Evolutionary conservation across 2,113 vertebrate genomes (phyloP), one percentile per base, ranked within the genome.

Genomic region (Semicossyphus pulcher): DNA sequence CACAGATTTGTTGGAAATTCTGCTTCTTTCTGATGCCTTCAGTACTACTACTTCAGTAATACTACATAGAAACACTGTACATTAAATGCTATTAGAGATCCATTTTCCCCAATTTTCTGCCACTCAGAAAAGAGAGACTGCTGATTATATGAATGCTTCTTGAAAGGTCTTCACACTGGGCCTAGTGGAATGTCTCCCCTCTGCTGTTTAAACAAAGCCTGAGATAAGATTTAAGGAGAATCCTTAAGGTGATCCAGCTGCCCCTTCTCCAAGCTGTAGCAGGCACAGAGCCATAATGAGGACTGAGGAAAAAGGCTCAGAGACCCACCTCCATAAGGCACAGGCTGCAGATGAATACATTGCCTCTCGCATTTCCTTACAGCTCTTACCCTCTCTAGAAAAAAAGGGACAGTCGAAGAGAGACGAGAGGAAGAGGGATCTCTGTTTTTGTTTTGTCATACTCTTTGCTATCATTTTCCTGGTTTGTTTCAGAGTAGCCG

Each of bases 211-310:
- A 92, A 93, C 92, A 94, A 86, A 89, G 84, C 58, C 83, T 16
- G 31, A 87, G 93, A 94, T 94, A 93, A 94, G 92, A 93, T 93
- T 92, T 91, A 83, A 91, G 91, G 83, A 92, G 89, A 93, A 93
- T 92, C 90, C 89, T 92, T 90, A 84, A 89, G 86, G 87, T 90
- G 88, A 91, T 91, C 89, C 86, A 92, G 90, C 90, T 90, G 91
- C 87, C 88, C 41, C 92, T 89, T 80, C 67, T 72, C 61, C 81
- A 72, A 84, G 87, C 80, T 86, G 78, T 69, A 72, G 66, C 81
- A 67, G 84, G 81, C 81, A 86, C 34, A 25, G 56, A 85, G 82
- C 85, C 73, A 85, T 77, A 85, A 83, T 85, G 81, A 84, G 61
- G 85, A 76, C 85, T 61, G 70, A 83, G 66, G 76, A 72, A 73